A percentile compares a stretch with the other conserved stretches of the same genome.
Evolutionary conservation across 2,888 invertebrate species (phyloP).

Genomic region (Ectemnius cavifrons): DNA sequence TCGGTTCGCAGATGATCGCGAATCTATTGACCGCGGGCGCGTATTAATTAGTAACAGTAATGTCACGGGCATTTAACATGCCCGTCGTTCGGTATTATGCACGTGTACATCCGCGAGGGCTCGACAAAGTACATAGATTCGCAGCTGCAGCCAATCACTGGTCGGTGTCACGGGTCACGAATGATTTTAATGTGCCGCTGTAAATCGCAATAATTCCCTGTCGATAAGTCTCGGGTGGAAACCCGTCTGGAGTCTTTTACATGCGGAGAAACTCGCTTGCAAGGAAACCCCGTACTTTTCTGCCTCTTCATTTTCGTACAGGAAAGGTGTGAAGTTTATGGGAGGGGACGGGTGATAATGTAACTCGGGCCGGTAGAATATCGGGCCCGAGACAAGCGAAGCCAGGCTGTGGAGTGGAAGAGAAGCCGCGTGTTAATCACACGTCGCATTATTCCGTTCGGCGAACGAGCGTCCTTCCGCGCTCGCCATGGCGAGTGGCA

Average conservation of each 20-base stretch:
- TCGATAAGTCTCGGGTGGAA: too few species aligned
- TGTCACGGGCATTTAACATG: slow-evolving; percentile 54
- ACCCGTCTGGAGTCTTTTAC: background rate
- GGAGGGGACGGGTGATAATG: slow-evolving; percentile 37
- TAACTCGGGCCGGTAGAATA: slow-evolving; percentile 24
- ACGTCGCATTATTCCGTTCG: slow-evolving; percentile 34
- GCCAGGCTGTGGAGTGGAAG: slow-evolving; percentile 18
- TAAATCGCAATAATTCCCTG: slow-evolving; percentile 22
- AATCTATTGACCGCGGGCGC: slow-evolving; percentile 41
- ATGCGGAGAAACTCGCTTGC: background rate
- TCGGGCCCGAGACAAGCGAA: slow-evolving; percentile 29
- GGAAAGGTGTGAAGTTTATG: slow-evolving; percentile 15
- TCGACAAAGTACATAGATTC: slow-evolving; percentile 17
- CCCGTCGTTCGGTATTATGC: slow-evolving; percentile 15
- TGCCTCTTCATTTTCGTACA: background rate
- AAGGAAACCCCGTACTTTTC: too few species aligned
- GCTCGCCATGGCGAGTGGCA: background rate
- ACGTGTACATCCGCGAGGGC: slow-evolving; percentile 15
- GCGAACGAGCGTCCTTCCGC: slow-evolving; percentile 6
- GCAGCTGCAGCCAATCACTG: slow-evolving; percentile 6
- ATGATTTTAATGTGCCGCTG: slow-evolving; percentile 13
- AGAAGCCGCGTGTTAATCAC: slow-evolving; percentile 34
- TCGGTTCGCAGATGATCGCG: slow-evolving; percentile 11
- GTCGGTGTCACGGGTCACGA: slow-evolving; percentile 26
- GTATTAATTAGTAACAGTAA: slow-evolving; percentile 57